Percentiles rank a stretch among this genome's conserved stretches.
These are phyloP conservation scores for Crotalus adamanteus DNA, from an alignment of 2,797 vertebrate species.

Conservation along the genomic window DNA sequence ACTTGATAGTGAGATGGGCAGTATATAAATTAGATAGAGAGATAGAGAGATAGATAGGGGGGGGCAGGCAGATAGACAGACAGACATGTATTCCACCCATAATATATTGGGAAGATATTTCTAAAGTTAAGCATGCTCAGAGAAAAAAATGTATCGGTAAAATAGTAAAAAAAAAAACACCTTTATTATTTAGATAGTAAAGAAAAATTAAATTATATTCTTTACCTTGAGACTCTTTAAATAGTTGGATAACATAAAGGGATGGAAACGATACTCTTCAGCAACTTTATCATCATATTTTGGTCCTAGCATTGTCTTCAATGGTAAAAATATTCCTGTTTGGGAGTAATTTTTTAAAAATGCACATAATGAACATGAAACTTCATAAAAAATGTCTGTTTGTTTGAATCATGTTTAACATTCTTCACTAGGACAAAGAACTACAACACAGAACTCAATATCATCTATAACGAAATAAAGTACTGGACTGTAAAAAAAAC, in stretches of 20 bases:
- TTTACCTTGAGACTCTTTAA: slow-evolving; percentile 95
- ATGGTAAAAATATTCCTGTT: slow-evolving; percentile 91
- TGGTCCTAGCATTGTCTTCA: slow-evolving; percentile 98
- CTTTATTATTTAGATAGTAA: background rate
- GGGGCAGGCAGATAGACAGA: background rate
- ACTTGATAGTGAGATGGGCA: no score
- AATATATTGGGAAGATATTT: background rate
- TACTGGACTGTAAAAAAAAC: background rate
- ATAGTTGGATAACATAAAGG: slow-evolving; percentile 95
- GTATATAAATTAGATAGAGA: no score
- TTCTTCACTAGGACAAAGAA: background rate
- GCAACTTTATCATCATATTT: slow-evolving; percentile 94
- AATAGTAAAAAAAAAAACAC: background rate
- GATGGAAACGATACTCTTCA: slow-evolving; percentile 94
- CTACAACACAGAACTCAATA: background rate
- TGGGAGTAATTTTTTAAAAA: slow-evolving; percentile 36
- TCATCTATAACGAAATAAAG: background rate
- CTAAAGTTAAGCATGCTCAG: slow-evolving; percentile 12
- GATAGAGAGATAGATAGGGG: no score
- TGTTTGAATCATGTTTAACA: background rate
- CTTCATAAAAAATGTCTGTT: background rate
- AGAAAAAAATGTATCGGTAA: background rate
- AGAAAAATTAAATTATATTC: slow-evolving; percentile 7
- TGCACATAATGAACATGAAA: background rate
- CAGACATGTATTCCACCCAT: background rate